Conservation (phyloP, 1,140 invertebrate species). For the Drosophila melanogaster region Release_6_plus_ISO1_MT NT_033779.5:17735501-17736000, state of each 20-base stretch:
- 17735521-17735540: constrained; percentile 15
- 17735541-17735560: constrained; percentile 15
- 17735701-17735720: constrained; percentile 43
- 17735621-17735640: constrained; percentile 13
- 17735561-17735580: constrained; percentile 41
- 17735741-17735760: constrained; percentile 25
- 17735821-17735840: constrained; percentile 4
- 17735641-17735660: constrained; percentile 56
- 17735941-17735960: constrained; percentile 59
- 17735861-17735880: background rate
- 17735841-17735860: background rate
- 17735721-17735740: constrained; percentile 35
- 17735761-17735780: constrained; percentile 22
- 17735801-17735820: background rate
- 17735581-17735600: constrained; percentile 70
- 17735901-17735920: constrained; percentile 81
- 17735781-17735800: background rate
- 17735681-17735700: constrained; percentile 2
- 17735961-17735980: background rate
- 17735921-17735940: constrained; percentile 81
- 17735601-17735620: constrained; percentile 55
- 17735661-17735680: background rate
- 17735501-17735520: constrained; percentile 20
- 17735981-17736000: constrained; percentile 47
- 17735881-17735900: constrained; percentile 45